Percentiles rank a stretch among this genome's conserved stretches.
Evolutionary conservation across 2,113 vertebrate genomes (phyloP).

Genomic region (Chionis minor): DNA sequence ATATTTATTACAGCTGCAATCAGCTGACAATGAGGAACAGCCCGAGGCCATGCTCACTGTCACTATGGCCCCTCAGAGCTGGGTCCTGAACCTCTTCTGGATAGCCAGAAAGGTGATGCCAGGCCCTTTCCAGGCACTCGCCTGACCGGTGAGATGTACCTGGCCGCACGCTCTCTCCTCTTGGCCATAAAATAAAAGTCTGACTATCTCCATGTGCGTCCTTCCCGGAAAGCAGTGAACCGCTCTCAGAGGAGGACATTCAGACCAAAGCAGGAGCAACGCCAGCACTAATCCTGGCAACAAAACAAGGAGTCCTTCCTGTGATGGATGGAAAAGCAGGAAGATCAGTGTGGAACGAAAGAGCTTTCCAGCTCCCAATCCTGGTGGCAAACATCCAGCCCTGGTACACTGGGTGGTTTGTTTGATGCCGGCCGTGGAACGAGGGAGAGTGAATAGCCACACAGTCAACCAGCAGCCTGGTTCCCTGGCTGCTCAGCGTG

Average conservation of each 20-base stretch:
- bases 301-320: not conserved
- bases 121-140: not conserved
- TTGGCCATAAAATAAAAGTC: not conserved
- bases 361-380: not conserved
- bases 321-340: not conserved
- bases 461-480: not conserved
- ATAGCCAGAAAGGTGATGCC: not conserved
- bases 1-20: not conserved
- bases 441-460: not conserved
- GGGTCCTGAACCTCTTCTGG: not conserved
- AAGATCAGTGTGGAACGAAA: not conserved
- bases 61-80: not conserved
- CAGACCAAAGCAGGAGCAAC: not conserved
- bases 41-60: not conserved
- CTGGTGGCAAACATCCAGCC: not conserved
- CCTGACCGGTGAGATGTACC: not conserved
- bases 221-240: not conserved
- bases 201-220: not conserved
- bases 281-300: slow-evolving; percentile 13
- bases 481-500: rapidly evolving
- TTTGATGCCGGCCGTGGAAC: not conserved
- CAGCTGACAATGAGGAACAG: not conserved
- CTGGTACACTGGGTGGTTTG: not conserved
- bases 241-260: not conserved
- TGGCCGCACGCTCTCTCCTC: not conserved